A percentile compares a stretch with the other conserved stretches of the same genome.
Conservation (phyloP, 2,113 vertebrate species). For the Theristicus caerulescens region DNA sequence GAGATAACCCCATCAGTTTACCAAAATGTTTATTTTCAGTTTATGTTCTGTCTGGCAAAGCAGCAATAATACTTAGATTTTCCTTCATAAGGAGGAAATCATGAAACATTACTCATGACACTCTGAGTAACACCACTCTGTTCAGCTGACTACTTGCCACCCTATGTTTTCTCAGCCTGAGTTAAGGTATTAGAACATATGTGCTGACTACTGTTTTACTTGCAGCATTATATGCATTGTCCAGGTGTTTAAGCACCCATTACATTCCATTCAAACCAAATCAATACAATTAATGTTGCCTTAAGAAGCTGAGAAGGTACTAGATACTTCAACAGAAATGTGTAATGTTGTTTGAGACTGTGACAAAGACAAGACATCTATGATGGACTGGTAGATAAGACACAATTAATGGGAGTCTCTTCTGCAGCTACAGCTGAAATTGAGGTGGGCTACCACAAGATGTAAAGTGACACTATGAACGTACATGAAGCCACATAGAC, state of each 20-base stretch:
- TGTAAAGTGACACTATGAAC: neutral
- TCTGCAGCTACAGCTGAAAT: neutral
- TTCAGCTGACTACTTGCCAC: neutral
- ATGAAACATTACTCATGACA: neutral
- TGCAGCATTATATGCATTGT: neutral
- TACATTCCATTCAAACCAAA: neutral
- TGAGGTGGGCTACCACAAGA: accelerated
- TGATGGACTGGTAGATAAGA: neutral
- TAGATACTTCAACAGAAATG: neutral
- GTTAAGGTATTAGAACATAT: neutral
- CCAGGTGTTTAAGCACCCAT: neutral
- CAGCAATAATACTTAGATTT: neutral
- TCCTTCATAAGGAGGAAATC: neutral
- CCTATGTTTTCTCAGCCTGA: neutral
- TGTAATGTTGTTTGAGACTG: neutral
- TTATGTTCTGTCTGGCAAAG: neutral
- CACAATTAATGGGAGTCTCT: neutral
- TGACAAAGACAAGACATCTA: neutral
- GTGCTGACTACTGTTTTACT: neutral
- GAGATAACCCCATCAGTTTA: neutral
- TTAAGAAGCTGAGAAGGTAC: neutral
- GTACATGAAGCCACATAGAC: neutral
- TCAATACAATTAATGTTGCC: neutral
- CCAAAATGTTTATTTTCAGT: neutral
- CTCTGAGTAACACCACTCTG: neutral